Percentiles rank a stretch among this genome's conserved stretches.
These are phyloP conservation scores for Episyrphus balteatus DNA, from an alignment of 1,140 invertebrate genomes.

Conservation along the genomic window DNA sequence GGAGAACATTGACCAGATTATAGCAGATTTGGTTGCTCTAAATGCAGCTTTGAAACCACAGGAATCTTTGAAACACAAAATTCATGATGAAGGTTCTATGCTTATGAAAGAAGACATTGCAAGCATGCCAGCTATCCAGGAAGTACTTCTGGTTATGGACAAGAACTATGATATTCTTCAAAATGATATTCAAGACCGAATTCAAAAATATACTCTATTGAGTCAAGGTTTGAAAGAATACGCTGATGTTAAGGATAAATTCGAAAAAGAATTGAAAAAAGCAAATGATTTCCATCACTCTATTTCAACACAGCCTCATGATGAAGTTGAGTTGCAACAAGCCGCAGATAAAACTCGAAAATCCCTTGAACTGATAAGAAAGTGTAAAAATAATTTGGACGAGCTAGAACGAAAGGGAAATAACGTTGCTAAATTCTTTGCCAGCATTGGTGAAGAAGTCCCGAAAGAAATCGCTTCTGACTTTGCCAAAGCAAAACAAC, in stretches of 20 bases:
- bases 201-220: constrained; percentile 60
- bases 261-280: constrained; percentile 55
- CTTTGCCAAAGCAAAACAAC: constrained; percentile 47
- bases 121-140: constrained; percentile 66
- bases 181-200: constrained; percentile 60
- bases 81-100: constrained; percentile 58
- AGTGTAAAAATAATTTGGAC: constrained; percentile 61
- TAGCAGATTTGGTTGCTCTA: constrained; percentile 29
- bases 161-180: constrained; percentile 68
- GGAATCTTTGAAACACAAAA: constrained; percentile 43
- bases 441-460: constrained; percentile 64
- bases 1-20: constrained; percentile 35
- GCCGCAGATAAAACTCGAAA: constrained; percentile 62
- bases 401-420: constrained; percentile 62
- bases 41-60: constrained; percentile 42
- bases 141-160: constrained; percentile 60
- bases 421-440: constrained; percentile 57
- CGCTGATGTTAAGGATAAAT: constrained; percentile 54
- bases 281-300: constrained; percentile 34
- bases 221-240: constrained; percentile 64
- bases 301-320: constrained; percentile 25
- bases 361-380: constrained; percentile 58
- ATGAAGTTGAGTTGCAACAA: constrained; percentile 42
- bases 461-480: constrained; percentile 51
- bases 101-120: constrained; percentile 71